Evolutionary conservation across 2,888 invertebrate genomes (phyloP).

Genomic region (Lutraria lutraria): DNA sequence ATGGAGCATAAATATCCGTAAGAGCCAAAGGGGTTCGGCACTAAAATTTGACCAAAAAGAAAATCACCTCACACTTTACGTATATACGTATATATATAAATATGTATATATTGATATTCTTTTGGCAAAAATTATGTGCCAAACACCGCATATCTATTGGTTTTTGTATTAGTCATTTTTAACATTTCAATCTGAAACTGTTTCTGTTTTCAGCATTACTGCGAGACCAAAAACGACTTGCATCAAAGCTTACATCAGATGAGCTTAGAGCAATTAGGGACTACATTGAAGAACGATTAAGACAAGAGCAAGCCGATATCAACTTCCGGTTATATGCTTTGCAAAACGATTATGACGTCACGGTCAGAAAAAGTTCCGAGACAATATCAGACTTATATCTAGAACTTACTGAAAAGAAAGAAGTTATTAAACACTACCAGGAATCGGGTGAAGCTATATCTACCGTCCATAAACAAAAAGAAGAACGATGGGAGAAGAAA

Average conservation of each 20-base stretch:
- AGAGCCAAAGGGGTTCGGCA: no score
- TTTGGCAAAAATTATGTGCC: no score
- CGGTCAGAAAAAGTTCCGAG: constrained; percentile 66
- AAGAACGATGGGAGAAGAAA: constrained; percentile 70
- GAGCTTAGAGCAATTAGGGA: constrained; percentile 70
- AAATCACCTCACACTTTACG: no score
- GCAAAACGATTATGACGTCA: constrained; percentile 69
- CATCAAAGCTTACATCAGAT: constrained; percentile 74
- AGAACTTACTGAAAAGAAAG: constrained; percentile 71
- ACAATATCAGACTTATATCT: constrained; percentile 66
- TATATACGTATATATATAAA: no score
- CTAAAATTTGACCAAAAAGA: no score
- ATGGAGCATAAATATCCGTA: no score
- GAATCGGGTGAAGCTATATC: constrained; percentile 68
- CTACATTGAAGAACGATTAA: constrained; percentile 71
- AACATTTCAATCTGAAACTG: no score
- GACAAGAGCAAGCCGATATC: constrained; percentile 69
- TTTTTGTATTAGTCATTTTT: no score
- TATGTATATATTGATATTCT: no score
- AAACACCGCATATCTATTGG: no score
- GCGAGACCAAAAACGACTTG: constrained; percentile 72
- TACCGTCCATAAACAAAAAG: constrained; percentile 70
- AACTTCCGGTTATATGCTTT: constrained; percentile 69
- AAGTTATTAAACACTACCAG: constrained; percentile 70
- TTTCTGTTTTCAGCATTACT: constrained; percentile 67